Evolutionary conservation across 2,113 vertebrate genomes (phyloP), one percentile per base, ranked within the genome.

Genomic region (Anas platyrhynchos): DNA sequence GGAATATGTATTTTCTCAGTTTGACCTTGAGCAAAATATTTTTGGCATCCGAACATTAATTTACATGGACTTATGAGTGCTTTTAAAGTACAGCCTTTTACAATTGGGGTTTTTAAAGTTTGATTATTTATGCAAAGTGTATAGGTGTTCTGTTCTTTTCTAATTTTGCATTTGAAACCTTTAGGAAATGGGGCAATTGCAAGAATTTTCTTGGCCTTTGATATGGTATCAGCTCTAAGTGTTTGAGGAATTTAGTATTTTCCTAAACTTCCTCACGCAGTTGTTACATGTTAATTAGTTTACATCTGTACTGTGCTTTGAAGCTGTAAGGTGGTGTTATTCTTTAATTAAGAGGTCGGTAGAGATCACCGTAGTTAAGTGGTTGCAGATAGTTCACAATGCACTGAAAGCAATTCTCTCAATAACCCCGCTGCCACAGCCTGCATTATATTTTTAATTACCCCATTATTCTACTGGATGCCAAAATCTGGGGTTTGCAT

Each of bases 391-490:
- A 55, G 61, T 11, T 72, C 55, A 7, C n/a, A 4, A 4, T 7
- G 9, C 36, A 3, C 11, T 44, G 55, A 50, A 9, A 74, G 67
- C 50, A 4, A 13, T 29, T 27, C 9, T 12, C 48, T 59, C 46
- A 16, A 0, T 8, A 16, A 3, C 46, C 34, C 66, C 15, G 13
- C 46, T 41, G 66, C 36, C 34, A 2, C 3, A 0, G 14, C 3
- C 73, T 32, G 26, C 2, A 0, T 5, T n/a, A 1, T 7, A 8
- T 18, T 36, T 63, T 52, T 31, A 38, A 56, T 50, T n/a, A 25
- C 76, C 32, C 41, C 27, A 0, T 72, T 43, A 8, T 36, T 31
- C n/a, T 34, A 1, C 31, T 8, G 55, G 48, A 9, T 38, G 36
- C 50, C 68, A 17, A 14, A 17, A 5, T 9, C 27, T 3, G 63